Evolutionary conservation across 2,797 vertebrate genomes (phyloP), one percentile per base, ranked within the genome.

Genomic region (Chrosomus eos): DNA sequence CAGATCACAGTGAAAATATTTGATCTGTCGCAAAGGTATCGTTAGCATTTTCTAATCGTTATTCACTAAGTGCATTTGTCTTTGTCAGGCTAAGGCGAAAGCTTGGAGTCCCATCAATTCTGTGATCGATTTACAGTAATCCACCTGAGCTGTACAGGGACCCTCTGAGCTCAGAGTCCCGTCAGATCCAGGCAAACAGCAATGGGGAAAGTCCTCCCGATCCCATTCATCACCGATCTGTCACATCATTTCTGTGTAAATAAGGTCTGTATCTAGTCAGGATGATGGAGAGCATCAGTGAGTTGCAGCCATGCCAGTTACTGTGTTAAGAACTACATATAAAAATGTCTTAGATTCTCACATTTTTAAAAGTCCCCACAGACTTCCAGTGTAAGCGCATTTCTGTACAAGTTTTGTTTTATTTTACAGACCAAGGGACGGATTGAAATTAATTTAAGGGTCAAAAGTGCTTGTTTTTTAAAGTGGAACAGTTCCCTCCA

Each of bases 71-170:
- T 75, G 31, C 71, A 83, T 83, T 75, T 67, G 58, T 75, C 81
- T 74, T 70, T 58, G 48, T 83, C 73, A 68, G 62, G 62, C 62
- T 68, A 68, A 58, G 60, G 80, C 40, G 0, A 36, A 82, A 64
- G 70, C 55, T 74, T 62, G 28, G 28, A 82, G 48, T 7, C 62
- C 48, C 73, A 83, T 83, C 48, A 83, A 68, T 77, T 83, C n/a
- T 55, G 62, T 4, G 11, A 76, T 83, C 33, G 62, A 83, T 83
- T 68, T 76, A 83, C 73, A 83, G 45, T 68, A 83, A 83, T 76
- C 62, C 51, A 83, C 72, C 82, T 68, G 62, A 76, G 82, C 62
- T 58, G 60, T 53, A 75, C 81, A 40, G 72, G 71, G 72, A 38
- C 60, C 81, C 33, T 76, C 9, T 31, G 18, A 67, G 45, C 33